Evolutionary conservation across 1,140 invertebrate genomes (phyloP).

Genomic region (Thaumetopoea pityocampa): DNA sequence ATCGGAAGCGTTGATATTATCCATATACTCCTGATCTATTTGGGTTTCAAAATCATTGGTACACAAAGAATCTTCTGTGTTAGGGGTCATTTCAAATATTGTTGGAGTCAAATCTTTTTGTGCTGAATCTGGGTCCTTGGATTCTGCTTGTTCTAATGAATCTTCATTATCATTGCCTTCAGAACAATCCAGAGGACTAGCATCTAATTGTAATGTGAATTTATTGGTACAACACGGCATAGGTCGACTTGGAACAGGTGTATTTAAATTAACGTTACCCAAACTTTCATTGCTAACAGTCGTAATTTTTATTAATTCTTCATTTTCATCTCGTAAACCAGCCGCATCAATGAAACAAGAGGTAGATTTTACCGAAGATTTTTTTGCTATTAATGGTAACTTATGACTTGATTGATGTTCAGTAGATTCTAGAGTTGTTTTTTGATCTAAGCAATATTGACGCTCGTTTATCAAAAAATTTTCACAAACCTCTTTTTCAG

Average conservation of each 20-base stretch:
- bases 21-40: not conserved
- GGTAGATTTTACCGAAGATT: slow-evolving; percentile 42
- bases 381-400: slow-evolving; percentile 23
- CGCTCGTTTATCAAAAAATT: slow-evolving; percentile 48
- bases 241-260: slow-evolving; percentile 39
- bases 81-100: slow-evolving; percentile 57
- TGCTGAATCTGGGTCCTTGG: slow-evolving; percentile 45
- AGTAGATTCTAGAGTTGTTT: slow-evolving; percentile 11
- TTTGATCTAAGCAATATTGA: slow-evolving; percentile 23
- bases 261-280: slow-evolving; percentile 8
- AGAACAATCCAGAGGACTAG: slow-evolving; percentile 50
- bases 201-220: slow-evolving; percentile 35
- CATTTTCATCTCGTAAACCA: slow-evolving; percentile 82
- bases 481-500: slow-evolving; percentile 50
- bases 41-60: slow-evolving; percentile 33
- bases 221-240: too few species aligned
- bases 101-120: slow-evolving; percentile 56
- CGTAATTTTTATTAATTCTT: slow-evolving; percentile 39
- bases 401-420: not conserved
- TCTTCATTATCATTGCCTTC: slow-evolving; percentile 61
- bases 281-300: slow-evolving; percentile 21
- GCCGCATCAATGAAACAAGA: slow-evolving; percentile 86
- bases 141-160: slow-evolving; percentile 51
- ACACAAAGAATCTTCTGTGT: slow-evolving; percentile 49
- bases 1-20: slow-evolving; percentile 7